Evolutionary conservation across 2,797 vertebrate species (phyloP), one percentile per base, ranked within the genome.

Genomic region (Tokudaia tokunoshimensis): DNA sequence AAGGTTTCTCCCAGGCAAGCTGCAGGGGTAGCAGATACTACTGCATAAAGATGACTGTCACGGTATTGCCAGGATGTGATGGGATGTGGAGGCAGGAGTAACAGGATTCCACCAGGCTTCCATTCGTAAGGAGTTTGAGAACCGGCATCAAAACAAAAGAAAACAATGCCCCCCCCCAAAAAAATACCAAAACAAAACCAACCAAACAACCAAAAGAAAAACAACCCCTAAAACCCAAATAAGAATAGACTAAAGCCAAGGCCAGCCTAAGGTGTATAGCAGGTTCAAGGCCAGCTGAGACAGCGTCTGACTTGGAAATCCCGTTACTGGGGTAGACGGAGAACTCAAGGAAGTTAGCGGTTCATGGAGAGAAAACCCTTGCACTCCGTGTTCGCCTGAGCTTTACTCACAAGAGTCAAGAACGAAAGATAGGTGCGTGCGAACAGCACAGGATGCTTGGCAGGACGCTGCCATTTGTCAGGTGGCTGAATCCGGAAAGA

Each of bases 1-100:
- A 3, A 75, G 52, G 22, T 67, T 83, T 80, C 52, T 22, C 9
- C 31, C 10, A 29, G 63, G 31, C 2, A 19, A 41, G 9, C 3
- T 2, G 9, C 2, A 13, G 4, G 4, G 6, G 0, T 17, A 5
- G 1, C 31, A 19, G 3, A 2, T 41, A 19, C n/a, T 20, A 19
- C 19, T 22, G 57, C 22, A 29, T 12, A 59, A 47, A 74, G 55
- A 12, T 3, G 8, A 8, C 0, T 75, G 41, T 55, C 52, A 34
- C 70, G 61, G 52, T 0, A n/a, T 5, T 7, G 6, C 31, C 4
- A 1, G 50, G n/a, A 8, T 2, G 29, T 12, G 47, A n/a, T 7
- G 31, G 44, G 44, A 76, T 41, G 12, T 44, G 44, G 20, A n/a
- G 29, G 22, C 20, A 44, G 37, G 41, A 6, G 26, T 22, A 12